Conservation (phyloP, 2,113 vertebrate genomes). For the Brachypteracias leptosomus region DNA sequence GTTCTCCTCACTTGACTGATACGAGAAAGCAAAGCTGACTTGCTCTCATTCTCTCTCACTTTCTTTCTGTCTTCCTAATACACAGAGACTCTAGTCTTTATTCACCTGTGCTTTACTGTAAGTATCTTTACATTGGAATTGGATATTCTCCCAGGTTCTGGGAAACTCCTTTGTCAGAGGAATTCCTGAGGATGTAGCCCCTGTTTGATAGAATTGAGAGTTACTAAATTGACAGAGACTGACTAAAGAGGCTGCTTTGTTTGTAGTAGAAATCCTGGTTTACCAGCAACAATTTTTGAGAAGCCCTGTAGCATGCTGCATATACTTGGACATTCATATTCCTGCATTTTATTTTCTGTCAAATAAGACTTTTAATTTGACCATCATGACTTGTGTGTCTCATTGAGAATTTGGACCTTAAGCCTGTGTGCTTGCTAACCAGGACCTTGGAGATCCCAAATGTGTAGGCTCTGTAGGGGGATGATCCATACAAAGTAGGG, state of each 20-base stretch:
- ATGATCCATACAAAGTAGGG: background rate
- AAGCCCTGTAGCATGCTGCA: background rate
- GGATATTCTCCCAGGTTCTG: background rate
- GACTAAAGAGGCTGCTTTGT: background rate
- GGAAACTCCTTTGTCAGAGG: background rate
- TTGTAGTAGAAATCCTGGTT: background rate
- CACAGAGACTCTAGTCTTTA: background rate
- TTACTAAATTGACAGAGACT: no score
- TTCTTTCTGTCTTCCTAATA: background rate
- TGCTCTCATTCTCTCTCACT: background rate
- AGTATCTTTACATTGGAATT: background rate
- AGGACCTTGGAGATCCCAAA: background rate
- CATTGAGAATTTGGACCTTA: background rate
- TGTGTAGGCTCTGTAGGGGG: background rate
- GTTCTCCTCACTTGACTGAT: background rate
- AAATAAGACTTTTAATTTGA: background rate
- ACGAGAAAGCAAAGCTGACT: background rate
- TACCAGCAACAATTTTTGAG: background rate
- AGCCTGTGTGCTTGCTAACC: background rate
- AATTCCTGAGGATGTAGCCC: background rate
- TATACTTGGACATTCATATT: background rate
- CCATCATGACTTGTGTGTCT: background rate
- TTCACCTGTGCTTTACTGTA: background rate
- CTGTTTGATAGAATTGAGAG: background rate
- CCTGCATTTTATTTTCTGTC: background rate